Evolutionary conservation across 1,140 invertebrate species (phyloP), one percentile per base, ranked within the genome.

Genomic region (Lasioglossum baleicum): DNA sequence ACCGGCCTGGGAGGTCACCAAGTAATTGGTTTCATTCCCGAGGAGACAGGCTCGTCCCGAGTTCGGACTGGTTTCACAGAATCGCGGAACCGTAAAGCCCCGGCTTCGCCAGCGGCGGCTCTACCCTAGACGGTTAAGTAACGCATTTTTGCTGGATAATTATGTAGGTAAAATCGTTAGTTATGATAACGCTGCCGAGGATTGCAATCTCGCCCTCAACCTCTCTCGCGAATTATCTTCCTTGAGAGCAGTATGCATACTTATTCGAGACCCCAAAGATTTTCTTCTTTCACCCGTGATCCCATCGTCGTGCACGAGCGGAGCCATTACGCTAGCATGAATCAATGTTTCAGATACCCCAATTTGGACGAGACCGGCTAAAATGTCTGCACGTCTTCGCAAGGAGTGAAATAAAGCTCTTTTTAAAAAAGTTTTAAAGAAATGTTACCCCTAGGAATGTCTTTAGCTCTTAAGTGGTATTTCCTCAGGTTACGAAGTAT

Each of bases 21-120:
- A 91, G 91, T 92, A 92, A 92, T 92, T 92, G 92, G 91, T 91
- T 92, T 92, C 90, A 91, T 92, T 92, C 88, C 87, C 86, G 75
- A 85, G 83, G 85, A 91, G 91, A 91, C 91, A 92, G 91, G 88
- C 87, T 88, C 87, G 84, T 81, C 87, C 85, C 74, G 85, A 83
- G 88, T 89, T 88, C 83, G 87, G 87, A 86, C 88, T 87, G 85
- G 85, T 86, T 80, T 84, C 83, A 76, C 85, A 73, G 87, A 84
- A 87, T 85, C 84, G 82, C 73, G 85, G 86, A 90, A 85, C 86
- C 83, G 85, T 85, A 85, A 88, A 89, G 80, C 85, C 86, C 83
- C 84, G 83, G 67, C 63, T 84, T 81, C 70, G 83, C 85, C 87
- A 86, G 60, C 69, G 73, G 80, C 69, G 73, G 80, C 69, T 84